These are phyloP conservation scores for Typhlichthys subterraneus DNA, from an alignment of 2,797 vertebrate genomes.

Conservation along the genomic window DNA sequence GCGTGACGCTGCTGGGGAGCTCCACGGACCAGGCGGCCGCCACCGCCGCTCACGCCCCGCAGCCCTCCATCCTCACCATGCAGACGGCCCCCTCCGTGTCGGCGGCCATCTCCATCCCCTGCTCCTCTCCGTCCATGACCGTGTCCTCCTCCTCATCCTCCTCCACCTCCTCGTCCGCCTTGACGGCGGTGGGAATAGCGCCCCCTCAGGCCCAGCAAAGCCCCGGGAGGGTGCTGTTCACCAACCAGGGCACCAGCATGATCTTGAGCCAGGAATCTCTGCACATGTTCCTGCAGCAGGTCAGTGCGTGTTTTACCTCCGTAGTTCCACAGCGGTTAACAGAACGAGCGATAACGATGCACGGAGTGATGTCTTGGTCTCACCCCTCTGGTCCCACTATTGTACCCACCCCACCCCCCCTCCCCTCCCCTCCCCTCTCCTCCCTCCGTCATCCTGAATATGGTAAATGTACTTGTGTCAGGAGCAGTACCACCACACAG, in stretches of 20 bases:
- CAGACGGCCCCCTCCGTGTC: constrained; percentile 75
- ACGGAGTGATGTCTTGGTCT: constrained; percentile 65
- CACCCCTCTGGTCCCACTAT: constrained; percentile 74
- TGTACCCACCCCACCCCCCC: constrained; percentile 56
- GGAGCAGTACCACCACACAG: constrained; percentile 83
- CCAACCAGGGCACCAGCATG: constrained; percentile 81
- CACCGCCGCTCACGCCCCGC: constrained; percentile 72
- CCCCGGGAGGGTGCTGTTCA: constrained; percentile 88
- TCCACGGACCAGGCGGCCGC: constrained; percentile 77
- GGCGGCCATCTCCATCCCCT: constrained; percentile 65
- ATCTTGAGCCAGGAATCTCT: constrained; percentile 90
- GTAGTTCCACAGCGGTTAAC: constrained; percentile 43
- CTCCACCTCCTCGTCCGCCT: constrained; percentile 66
- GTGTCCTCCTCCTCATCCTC: constrained; percentile 65
- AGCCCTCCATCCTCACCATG: constrained; percentile 82
- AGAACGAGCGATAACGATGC: constrained; percentile 60
- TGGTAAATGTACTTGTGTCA: constrained; percentile 79
- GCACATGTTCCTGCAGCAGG: constrained; percentile 97
- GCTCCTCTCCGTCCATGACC: constrained; percentile 76
- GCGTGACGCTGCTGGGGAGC: constrained; percentile 73
- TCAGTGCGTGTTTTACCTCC: constrained; percentile 54
- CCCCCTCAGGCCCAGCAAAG: constrained; percentile 80
- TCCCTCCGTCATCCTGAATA: constrained; percentile 58
- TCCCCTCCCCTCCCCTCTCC: constrained; percentile 44
- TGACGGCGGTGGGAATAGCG: constrained; percentile 75